Conservation (phyloP, 1,140 invertebrate species). For the Aphis craccivora region DNA sequence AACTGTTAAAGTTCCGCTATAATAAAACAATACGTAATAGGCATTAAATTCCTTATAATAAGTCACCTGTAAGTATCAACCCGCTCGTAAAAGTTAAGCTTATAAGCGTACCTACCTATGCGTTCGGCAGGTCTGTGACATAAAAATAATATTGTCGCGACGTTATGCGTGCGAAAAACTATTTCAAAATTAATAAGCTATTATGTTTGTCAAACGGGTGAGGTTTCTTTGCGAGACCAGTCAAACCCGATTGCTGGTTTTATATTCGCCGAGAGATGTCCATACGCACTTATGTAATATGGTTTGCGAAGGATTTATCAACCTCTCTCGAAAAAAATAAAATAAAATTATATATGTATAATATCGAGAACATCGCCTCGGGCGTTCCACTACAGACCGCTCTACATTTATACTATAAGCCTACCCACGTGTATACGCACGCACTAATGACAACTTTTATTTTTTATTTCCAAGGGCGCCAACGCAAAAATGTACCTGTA, state of each 20-base stretch:
- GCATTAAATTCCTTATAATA: not conserved
- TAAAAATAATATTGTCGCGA: conserved; percentile 4
- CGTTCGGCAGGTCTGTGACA: not conserved
- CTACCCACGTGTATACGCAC: conserved; percentile 31
- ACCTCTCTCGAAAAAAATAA: conserved; percentile 48
- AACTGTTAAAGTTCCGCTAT: not conserved
- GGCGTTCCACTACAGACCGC: not conserved
- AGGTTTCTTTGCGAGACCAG: conserved; percentile 17
- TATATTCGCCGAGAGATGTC: conserved; percentile 26
- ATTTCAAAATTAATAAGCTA: conserved; percentile 9
- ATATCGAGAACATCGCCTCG: conserved; percentile 50
- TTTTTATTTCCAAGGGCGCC: conserved; percentile 50
- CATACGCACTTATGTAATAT: conserved; percentile 27
- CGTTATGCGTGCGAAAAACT: not conserved
- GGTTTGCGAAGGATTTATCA: conserved; percentile 44
- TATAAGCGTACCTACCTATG: not conserved
- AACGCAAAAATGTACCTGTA: conserved; percentile 50
- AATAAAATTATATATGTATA: not conserved
- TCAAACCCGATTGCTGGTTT: conserved; percentile 49
- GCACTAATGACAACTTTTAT: conserved; percentile 51
- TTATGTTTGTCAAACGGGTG: not conserved
- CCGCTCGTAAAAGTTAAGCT: not conserved
- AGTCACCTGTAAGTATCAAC: not conserved
- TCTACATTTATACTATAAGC: conserved; percentile 48
- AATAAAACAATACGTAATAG: not conserved